Conservation (phyloP, 2,113 vertebrate genomes). For the western clawed frog (Xenopus tropicalis) region DNA sequence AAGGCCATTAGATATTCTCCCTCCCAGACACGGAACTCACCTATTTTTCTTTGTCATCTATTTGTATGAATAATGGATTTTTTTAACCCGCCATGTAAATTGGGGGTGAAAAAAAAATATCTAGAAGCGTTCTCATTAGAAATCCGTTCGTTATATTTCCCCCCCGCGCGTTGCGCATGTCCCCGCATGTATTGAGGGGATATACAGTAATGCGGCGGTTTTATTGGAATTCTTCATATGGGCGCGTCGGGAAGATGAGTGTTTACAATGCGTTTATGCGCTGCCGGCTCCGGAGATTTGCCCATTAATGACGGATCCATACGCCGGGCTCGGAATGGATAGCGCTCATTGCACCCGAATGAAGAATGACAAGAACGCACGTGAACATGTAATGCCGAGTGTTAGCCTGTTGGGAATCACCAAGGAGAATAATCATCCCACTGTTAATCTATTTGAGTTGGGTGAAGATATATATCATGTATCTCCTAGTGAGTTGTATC, state of each 20-base stretch:
- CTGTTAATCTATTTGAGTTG: constrained; percentile 18
- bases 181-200: too few relatives aligned
- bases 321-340: neutral
- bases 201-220: too few relatives aligned
- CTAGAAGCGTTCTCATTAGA: too few relatives aligned
- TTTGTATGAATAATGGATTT: too few relatives aligned
- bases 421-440: constrained; percentile 12
- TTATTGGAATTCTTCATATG: constrained; percentile 16
- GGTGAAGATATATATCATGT: constrained; percentile 1
- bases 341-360: constrained; percentile 15
- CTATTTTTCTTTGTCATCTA: too few relatives aligned
- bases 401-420: constrained; percentile 14
- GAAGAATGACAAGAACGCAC: constrained; percentile 36
- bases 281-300: constrained; percentile 21
- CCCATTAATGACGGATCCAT: constrained; percentile 39
- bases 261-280: constrained; percentile 17
- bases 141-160: too few relatives aligned
- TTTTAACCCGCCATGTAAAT: too few relatives aligned
- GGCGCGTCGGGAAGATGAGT: constrained; percentile 5
- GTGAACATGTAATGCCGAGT: neutral
- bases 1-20: too few relatives aligned
- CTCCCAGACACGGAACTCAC: too few relatives aligned
- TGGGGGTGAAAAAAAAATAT: too few relatives aligned
- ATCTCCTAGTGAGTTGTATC: neutral
- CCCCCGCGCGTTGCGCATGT: too few relatives aligned